Evolutionary conservation across 2,888 invertebrate species (phyloP), one percentile per base, ranked within the genome.

Genomic region (Andrena dorsata): DNA sequence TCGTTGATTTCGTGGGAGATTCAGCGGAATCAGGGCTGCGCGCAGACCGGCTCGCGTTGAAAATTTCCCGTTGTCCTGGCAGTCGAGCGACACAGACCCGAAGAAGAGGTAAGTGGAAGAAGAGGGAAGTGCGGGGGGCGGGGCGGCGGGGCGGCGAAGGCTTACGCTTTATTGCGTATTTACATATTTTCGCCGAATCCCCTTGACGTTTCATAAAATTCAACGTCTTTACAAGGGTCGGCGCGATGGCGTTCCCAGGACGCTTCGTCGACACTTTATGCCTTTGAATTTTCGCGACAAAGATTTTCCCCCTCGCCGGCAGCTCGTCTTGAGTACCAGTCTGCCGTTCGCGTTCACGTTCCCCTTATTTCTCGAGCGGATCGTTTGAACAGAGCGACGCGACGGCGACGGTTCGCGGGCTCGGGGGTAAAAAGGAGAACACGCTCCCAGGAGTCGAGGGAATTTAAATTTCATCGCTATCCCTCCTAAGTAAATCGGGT

Each of bases 131-230:
- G n/a, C n/a, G n/a, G n/a, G n/a, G 5, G 71, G 66, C 65, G 63
- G 64, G 26, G 76, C n/a, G 41, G 41, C 3, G 70, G 68, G 61
- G 69, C 41, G 65, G 66, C 73, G 70, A 75, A 61, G 75, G 80
- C 88, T 88, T 82, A 86, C 86, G 89, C 83, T 89, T 89, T 89
- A 89, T 89, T 87, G 87, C 83, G 85, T 87, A 89, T 89, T 89
- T 90, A 89, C 89, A 89, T 90, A 90, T 88, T 87, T 89, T 85
- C 85, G 74, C 80, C 81, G 89, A 85, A 86, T 84, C 86, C 82
- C 84, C 80, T 66, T 74, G 85, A 87, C 89, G 87, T 89, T 89
- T 90, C 87, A 89, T 90, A 89, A 89, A 90, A 89, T 86, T 89
- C 89, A 89, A 86, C 89, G 88, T 89, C 89, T 85, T 87, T 89